Conservation (phyloP, 2,797 vertebrate genomes). For the Hylomyscus alleni region DNA sequence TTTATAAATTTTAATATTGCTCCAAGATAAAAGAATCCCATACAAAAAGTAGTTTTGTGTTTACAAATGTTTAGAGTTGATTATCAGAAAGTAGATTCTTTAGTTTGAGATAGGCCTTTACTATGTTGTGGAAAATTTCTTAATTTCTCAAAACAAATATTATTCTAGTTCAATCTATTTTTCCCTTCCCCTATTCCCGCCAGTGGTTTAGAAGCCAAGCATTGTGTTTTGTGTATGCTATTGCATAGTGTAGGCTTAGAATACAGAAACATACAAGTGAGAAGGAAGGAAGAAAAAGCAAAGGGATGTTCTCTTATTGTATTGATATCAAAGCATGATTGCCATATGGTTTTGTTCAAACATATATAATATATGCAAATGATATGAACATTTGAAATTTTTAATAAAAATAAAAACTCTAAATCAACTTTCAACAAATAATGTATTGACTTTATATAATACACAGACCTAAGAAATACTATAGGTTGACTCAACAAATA, state of each 20-base stretch:
- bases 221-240: neutral
- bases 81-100: neutral
- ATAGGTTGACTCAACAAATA: neutral
- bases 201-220: neutral
- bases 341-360: neutral
- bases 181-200: neutral
- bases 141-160: neutral
- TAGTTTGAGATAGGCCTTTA: neutral
- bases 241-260: neutral
- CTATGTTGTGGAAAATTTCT: neutral
- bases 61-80: neutral
- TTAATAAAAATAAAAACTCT: neutral
- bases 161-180: neutral
- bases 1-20: neutral
- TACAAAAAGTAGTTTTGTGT: neutral
- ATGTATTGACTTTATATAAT: neutral
- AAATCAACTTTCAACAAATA: neutral
- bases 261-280: neutral
- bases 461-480: neutral
- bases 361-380: neutral
- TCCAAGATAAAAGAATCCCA: neutral
- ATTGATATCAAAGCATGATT: neutral
- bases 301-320: neutral
- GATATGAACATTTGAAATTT: neutral
- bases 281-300: neutral